Conservation (phyloP, 2,888 invertebrate species). For the Acrocyrtus sp. region DNA sequence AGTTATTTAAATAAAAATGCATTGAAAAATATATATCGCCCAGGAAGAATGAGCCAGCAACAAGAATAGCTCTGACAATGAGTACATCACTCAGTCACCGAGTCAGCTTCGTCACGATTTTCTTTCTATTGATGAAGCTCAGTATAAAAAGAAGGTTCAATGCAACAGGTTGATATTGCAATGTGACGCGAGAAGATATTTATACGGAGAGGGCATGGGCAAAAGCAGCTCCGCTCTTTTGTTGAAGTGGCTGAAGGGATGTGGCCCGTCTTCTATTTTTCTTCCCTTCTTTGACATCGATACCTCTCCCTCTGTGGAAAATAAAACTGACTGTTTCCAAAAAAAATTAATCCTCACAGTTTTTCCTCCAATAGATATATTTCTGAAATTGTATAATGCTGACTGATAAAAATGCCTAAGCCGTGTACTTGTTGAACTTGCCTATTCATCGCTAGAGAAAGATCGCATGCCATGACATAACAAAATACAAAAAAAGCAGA, state of each 20-base stretch:
- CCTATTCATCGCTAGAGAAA: conserved; percentile 40
- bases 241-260: too few relatives aligned
- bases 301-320: too few relatives aligned
- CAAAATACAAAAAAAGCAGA: conserved; percentile 24
- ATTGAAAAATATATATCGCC: not conserved
- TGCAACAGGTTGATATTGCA: conserved; percentile 22
- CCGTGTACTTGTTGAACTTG: too few relatives aligned
- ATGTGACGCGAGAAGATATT: not conserved
- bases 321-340: too few relatives aligned
- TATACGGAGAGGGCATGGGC: conserved; percentile 1
- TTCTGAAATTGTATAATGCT: conserved; percentile 36
- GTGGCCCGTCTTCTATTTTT: conserved; percentile 18
- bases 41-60: not conserved
- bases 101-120: conserved; percentile 36
- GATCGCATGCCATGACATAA: conserved; percentile 52
- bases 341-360: too few relatives aligned
- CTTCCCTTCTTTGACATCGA: not conserved
- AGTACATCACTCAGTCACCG: conserved; percentile 32
- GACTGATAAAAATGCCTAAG: conserved; percentile 16
- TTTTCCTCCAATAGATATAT: too few relatives aligned
- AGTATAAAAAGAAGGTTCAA: conserved; percentile 15
- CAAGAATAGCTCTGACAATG: not conserved
- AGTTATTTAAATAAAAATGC: not conserved
- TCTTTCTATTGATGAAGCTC: conserved; percentile 16
- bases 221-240: too few relatives aligned